A percentile compares a stretch with the other conserved stretches of the same genome.
Evolutionary conservation across 2,888 invertebrate genomes (phyloP).

Genomic region (Papilio protenor): DNA sequence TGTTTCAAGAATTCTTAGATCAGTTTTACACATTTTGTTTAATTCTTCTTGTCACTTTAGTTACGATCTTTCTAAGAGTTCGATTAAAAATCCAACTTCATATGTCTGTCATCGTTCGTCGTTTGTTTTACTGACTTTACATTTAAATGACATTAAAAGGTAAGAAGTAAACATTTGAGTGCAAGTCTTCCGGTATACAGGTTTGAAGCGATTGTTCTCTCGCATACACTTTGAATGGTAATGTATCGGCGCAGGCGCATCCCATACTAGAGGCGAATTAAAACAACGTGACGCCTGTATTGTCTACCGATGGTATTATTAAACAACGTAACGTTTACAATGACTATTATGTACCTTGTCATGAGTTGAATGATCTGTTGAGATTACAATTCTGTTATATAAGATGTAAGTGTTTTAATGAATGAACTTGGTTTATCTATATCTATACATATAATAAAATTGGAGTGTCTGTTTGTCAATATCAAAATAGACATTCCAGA

Average conservation of each 20-base stretch:
- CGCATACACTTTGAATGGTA: constrained; percentile 39
- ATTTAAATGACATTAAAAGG: constrained; percentile 27
- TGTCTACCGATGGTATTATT: constrained; percentile 20
- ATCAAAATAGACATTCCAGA: no score
- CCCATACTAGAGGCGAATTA: constrained; percentile 37
- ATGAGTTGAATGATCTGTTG: constrained; percentile 16
- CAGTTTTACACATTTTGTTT: neutral
- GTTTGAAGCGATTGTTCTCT: constrained; percentile 34
- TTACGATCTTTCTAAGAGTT: neutral
- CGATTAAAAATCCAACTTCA: neutral
- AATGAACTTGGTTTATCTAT: neutral
- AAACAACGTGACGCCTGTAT: constrained; percentile 25
- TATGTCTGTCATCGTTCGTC: neutral
- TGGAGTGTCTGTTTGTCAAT: no score
- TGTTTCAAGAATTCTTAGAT: neutral
- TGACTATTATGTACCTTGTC: constrained; percentile 21
- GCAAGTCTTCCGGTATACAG: constrained; percentile 30
- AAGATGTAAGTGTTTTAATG: neutral
- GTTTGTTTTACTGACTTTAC: neutral
- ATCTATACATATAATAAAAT: no score
- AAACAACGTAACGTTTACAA: constrained; percentile 5
- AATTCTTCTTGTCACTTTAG: neutral
- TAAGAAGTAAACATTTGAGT: constrained; percentile 28
- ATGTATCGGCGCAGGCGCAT: constrained; percentile 27
- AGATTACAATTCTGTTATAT: neutral